Evolutionary conservation across 2,113 vertebrate species (phyloP).

Genomic region (Xiphophorus maculatus): DNA sequence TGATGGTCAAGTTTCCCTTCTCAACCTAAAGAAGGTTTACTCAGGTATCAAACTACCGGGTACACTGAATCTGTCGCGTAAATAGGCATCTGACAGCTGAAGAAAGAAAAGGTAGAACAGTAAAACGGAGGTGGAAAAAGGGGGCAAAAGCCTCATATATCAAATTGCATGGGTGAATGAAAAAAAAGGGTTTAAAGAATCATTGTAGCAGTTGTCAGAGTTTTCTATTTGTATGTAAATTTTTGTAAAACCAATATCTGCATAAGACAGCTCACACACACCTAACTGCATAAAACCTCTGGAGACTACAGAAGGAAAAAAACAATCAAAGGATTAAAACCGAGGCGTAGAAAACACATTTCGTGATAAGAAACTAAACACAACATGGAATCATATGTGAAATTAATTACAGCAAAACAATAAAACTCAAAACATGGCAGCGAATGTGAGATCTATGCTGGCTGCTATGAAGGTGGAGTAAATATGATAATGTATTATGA

Average conservation of each 20-base stretch:
- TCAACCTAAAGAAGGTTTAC: not conserved
- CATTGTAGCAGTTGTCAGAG: conserved; percentile 22
- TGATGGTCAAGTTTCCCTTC: conserved; percentile 43
- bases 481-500: not conserved
- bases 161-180: conserved; percentile 18
- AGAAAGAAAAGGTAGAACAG: not conserved
- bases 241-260: conserved; percentile 31
- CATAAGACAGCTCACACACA: conserved; percentile 32
- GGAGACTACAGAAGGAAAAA: conserved; percentile 6
- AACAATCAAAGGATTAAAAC: conserved; percentile 23
- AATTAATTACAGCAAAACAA: conserved; percentile 5
- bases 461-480: not conserved
- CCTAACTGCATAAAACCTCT: not conserved
- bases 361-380: conserved; percentile 18
- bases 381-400: not conserved
- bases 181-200: conserved; percentile 23
- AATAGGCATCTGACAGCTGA: conserved; percentile 14
- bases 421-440: conserved; percentile 1
- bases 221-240: conserved; percentile 61
- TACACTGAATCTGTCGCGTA: conserved; percentile 4
- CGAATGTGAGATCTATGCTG: not conserved
- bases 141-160: conserved; percentile 28
- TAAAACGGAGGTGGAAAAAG: not conserved
- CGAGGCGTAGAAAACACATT: conserved; percentile 12
- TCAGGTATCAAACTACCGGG: conserved; percentile 22